A percentile compares a stretch with the other conserved stretches of the same genome.
These are phyloP conservation scores for Tadarida brasiliensis DNA, from an alignment of 2,797 vertebrate species.

Conservation along the genomic window DNA sequence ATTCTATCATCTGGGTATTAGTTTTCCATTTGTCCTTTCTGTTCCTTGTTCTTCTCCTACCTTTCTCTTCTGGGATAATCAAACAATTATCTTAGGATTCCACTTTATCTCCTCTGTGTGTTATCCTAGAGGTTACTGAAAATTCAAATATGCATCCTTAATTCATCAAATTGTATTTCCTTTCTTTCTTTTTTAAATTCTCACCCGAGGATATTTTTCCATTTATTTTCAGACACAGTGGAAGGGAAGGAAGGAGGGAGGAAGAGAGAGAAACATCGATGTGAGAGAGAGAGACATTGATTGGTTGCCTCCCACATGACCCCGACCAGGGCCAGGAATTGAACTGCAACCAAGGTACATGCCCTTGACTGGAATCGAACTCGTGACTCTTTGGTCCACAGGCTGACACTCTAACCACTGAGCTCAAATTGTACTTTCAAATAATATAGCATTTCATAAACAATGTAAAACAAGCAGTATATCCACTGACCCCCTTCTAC, in stretches of 20 bases:
- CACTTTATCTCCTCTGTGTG: neutral
- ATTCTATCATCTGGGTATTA: neutral
- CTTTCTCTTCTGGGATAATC: neutral
- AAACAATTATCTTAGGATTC: conserved; percentile 15
- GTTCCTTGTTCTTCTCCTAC: neutral
- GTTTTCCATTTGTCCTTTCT: neutral
- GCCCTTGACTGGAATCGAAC: too few species aligned
- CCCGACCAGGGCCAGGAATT: too few species aligned
- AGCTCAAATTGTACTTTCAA: neutral
- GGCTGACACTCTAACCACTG: too few species aligned
- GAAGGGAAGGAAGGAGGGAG: too few species aligned
- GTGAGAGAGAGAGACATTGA: too few species aligned
- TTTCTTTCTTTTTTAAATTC: too few species aligned
- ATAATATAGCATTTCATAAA: neutral
- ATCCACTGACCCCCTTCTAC: neutral
- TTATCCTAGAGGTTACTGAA: neutral
- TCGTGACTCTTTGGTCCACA: too few species aligned
- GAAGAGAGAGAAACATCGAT: too few species aligned
- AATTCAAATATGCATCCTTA: conserved; percentile 1
- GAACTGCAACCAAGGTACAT: too few species aligned
- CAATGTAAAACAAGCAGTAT: neutral
- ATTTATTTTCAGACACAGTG: too few species aligned
- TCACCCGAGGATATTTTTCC: too few species aligned
- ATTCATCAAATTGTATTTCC: neutral
- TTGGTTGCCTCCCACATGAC: too few species aligned